A percentile compares a stretch with the other conserved stretches of the same genome.
Conservation (phyloP, 2,113 vertebrate species). For the Isichthys henryi region DNA sequence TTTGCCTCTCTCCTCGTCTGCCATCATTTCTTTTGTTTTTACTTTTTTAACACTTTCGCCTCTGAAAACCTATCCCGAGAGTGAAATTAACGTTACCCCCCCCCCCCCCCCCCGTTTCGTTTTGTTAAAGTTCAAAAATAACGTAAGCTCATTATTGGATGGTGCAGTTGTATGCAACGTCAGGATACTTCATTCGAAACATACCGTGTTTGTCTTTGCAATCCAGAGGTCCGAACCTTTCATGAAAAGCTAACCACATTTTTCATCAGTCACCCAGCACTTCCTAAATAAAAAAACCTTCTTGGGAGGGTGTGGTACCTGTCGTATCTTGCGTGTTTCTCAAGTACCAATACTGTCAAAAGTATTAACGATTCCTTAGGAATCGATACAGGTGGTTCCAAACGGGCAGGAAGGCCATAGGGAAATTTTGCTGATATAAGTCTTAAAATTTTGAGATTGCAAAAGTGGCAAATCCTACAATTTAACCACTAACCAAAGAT, state of each 20-base stretch:
- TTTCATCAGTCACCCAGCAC: constrained; percentile 9
- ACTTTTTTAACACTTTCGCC: constrained; percentile 41
- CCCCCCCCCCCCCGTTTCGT: background rate
- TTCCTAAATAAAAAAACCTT: background rate
- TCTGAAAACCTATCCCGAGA: constrained; percentile 24
- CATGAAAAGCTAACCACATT: constrained; percentile 16
- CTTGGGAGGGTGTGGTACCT: background rate
- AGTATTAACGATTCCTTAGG: background rate
- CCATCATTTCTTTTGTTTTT: constrained; percentile 49
- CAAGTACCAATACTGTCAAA: background rate
- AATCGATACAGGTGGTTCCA: too few relatives aligned
- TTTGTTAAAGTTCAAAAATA: background rate
- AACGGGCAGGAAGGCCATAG: too few relatives aligned
- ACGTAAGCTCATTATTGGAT: background rate
- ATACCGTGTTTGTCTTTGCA: background rate
- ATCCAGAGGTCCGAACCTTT: background rate
- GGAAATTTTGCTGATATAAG: background rate
- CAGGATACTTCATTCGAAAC: background rate
- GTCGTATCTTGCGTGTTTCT: background rate
- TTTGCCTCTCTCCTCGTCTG: constrained; percentile 50
- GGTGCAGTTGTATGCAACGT: background rate
- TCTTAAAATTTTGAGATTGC: background rate
- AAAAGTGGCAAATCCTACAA: background rate
- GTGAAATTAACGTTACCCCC: constrained; percentile 37
- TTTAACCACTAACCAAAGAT: background rate